Evolutionary conservation across 2,797 vertebrate species (phyloP).

Genomic region (Anas georgica): DNA sequence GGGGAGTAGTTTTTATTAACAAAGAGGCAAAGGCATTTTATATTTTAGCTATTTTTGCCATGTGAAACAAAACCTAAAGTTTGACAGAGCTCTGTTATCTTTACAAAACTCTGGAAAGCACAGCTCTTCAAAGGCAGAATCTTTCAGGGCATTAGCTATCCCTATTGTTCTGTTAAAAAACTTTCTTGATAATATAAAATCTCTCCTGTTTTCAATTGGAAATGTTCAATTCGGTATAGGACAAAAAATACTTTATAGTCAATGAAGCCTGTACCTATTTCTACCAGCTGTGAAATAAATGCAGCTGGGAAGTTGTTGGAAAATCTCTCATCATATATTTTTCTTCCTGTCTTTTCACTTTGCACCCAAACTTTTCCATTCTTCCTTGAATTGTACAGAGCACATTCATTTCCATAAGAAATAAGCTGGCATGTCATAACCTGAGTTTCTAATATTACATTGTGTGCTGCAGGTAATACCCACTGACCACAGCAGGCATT

Average conservation of each 20-base stretch:
- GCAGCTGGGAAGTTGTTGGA: background rate
- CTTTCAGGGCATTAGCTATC: conserved; percentile 10
- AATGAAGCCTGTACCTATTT: conserved; percentile 3
- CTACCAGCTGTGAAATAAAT: conserved; percentile 29
- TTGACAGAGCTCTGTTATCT: conserved; percentile 30
- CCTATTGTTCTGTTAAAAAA: conserved; percentile 25
- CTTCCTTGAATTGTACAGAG: background rate
- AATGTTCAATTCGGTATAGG: background rate
- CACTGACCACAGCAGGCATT: background rate
- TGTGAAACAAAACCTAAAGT: conserved; percentile 42
- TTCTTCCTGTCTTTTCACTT: background rate
- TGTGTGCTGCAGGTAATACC: background rate
- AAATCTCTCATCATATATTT: background rate
- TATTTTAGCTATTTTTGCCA: background rate
- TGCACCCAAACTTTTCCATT: background rate
- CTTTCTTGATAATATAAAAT: conserved; percentile 25
- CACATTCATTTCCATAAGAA: background rate
- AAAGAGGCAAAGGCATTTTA: background rate
- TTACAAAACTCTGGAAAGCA: conserved; percentile 26
- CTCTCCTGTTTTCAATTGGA: conserved; percentile 17
- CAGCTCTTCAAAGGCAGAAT: conserved; percentile 31
- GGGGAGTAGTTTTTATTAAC: background rate
- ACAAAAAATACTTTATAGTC: conserved; percentile 18
- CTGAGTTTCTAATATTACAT: background rate
- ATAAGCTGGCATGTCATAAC: background rate